phyloP scores from a whole-genome alignment of 2,888 invertebrate genomes.

The Neoaliturus tenellus region DNA sequence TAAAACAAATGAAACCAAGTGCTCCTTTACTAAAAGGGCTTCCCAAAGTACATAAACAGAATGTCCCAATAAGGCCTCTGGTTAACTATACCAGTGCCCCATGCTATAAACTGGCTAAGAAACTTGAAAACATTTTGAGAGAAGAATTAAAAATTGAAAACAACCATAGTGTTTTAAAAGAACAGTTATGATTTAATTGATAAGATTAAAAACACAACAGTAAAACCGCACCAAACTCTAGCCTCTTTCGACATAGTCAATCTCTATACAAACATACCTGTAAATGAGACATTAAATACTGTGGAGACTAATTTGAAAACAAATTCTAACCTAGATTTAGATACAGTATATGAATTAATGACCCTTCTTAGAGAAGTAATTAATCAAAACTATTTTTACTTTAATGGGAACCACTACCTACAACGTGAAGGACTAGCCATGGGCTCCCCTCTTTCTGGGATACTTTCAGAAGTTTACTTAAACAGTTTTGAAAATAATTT shows the following conservation, averaged over 20 bases:
- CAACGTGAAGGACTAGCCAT: conserved; percentile 19
- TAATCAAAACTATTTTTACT: neutral
- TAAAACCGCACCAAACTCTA: neutral
- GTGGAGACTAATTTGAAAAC: neutral
- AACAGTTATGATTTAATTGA: neutral
- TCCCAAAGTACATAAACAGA: conserved; percentile 7
- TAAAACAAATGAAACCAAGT: neutral
- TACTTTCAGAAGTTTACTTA: neutral
- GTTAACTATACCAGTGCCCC: conserved; percentile 20
- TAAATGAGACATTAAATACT: neutral
- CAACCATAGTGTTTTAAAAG: neutral
- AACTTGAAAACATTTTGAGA: neutral
- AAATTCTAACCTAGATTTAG: neutral
- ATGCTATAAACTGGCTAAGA: conserved; percentile 1
- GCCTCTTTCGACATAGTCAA: neutral
- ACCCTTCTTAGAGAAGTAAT: neutral
- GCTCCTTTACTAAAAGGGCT: neutral
- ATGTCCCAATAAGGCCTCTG: neutral
- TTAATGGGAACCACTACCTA: neutral
- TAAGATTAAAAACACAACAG: neutral
- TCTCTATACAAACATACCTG: neutral
- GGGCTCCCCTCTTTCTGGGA: conserved; percentile 22
- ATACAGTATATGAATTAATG: neutral
- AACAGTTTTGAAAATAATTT: neutral
- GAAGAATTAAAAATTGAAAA: neutral